These are phyloP conservation scores for Ploceus nigricollis DNA, from an alignment of 2,113 vertebrate genomes.

Conservation along the genomic window DNA sequence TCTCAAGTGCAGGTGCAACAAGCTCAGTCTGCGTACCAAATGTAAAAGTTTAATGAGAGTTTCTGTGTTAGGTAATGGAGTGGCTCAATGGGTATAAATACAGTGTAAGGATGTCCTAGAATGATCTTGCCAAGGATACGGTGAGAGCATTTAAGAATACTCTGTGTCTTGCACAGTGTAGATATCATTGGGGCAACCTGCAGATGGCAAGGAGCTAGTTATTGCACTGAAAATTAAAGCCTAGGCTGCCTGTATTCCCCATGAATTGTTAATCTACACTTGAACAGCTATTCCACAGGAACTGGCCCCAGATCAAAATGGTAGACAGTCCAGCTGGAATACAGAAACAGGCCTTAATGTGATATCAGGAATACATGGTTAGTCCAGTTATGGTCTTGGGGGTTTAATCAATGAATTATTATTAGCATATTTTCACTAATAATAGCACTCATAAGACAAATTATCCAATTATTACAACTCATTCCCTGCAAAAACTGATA, in stretches of 20 bases:
- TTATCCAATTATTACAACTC: neutral
- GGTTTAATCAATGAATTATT: neutral
- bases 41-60: neutral
- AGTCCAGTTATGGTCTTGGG: neutral
- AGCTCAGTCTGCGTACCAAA: neutral
- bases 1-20: neutral
- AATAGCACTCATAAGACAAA: neutral
- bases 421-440: neutral
- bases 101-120: neutral
- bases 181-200: neutral
- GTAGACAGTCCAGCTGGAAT: neutral
- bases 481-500: neutral
- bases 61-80: neutral
- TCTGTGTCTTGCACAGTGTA: neutral
- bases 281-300: neutral
- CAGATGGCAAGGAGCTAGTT: neutral
- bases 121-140: neutral
- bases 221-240: neutral
- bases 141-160: neutral
- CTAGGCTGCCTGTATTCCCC: neutral
- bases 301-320: neutral
- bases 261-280: fast-evolving
- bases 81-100: neutral
- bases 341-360: neutral
- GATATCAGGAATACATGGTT: neutral